A percentile compares a stretch with the other conserved stretches of the same genome.
Conservation (phyloP, 2,888 invertebrate genomes). For the Hyposoter dolosus region DNA sequence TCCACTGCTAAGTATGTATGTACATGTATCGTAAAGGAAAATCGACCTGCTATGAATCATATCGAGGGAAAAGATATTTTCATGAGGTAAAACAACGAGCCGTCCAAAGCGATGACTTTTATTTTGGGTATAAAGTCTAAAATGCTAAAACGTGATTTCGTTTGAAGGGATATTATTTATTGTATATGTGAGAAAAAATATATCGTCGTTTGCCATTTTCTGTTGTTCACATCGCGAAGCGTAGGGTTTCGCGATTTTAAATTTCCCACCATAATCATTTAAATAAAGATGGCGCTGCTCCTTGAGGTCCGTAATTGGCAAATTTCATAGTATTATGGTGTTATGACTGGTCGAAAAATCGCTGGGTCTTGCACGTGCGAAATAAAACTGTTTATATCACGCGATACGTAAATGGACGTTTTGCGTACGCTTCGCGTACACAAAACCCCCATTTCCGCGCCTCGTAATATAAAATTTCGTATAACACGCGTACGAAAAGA, state of each 20-base stretch:
- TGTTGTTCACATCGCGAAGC: neutral
- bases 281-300: neutral
- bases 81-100: neutral
- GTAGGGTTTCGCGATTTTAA: neutral
- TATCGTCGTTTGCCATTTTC: neutral
- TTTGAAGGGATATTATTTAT: neutral
- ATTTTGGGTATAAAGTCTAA: neutral
- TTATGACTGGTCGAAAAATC: too few species aligned
- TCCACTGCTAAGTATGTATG: neutral
- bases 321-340: neutral
- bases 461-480: too few species aligned
- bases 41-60: neutral
- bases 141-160: neutral
- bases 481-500: too few species aligned
- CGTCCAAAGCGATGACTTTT: neutral
- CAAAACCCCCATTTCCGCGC: too few species aligned
- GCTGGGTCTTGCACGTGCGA: neutral
- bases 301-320: neutral
- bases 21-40: neutral
- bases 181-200: neutral
- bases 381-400: neutral
- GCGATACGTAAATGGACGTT: too few species aligned
- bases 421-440: too few species aligned
- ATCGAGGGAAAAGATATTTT: neutral
- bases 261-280: constrained; percentile 1